A percentile compares a stretch with the other conserved stretches of the same genome.
Conservation (phyloP, 2,113 vertebrate species). For the Lasiurus borealis region DNA sequence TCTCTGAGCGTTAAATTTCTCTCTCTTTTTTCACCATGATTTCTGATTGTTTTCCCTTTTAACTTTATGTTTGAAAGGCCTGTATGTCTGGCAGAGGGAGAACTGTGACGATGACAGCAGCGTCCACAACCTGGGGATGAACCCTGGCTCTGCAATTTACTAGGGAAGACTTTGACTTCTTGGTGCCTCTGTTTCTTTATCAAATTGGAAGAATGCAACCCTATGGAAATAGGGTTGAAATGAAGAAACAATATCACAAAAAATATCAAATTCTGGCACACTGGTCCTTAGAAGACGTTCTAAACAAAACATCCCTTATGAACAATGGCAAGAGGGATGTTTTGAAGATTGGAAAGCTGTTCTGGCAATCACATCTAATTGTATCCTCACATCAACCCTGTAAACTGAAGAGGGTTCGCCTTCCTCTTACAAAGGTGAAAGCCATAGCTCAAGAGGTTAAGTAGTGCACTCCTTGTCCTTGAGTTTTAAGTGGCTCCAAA, state of each 20-base stretch:
- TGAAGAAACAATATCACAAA: background rate
- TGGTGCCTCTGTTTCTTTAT: background rate
- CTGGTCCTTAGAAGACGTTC: background rate
- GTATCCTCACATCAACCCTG: background rate
- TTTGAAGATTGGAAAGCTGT: background rate
- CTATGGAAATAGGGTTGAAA: accelerated
- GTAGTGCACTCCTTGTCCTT: accelerated
- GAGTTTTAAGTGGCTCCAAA: background rate
- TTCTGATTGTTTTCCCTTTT: conserved; percentile 60
- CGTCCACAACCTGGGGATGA: background rate
- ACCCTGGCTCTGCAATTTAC: background rate
- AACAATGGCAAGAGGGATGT: background rate
- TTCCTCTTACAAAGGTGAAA: background rate
- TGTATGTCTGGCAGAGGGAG: background rate
- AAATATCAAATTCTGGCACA: background rate
- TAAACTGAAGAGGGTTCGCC: background rate
- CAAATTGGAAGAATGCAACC: background rate
- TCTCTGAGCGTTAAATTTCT: conserved; percentile 47
- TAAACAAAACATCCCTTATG: background rate
- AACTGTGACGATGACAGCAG: background rate
- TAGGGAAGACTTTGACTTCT: background rate
- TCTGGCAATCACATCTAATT: background rate
- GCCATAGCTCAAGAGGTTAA: accelerated
- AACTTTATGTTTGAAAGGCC: conserved; percentile 65
- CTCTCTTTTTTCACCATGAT: conserved; percentile 69